Conservation (phyloP, 2,113 vertebrate species). For the Oryzias woworae region DNA sequence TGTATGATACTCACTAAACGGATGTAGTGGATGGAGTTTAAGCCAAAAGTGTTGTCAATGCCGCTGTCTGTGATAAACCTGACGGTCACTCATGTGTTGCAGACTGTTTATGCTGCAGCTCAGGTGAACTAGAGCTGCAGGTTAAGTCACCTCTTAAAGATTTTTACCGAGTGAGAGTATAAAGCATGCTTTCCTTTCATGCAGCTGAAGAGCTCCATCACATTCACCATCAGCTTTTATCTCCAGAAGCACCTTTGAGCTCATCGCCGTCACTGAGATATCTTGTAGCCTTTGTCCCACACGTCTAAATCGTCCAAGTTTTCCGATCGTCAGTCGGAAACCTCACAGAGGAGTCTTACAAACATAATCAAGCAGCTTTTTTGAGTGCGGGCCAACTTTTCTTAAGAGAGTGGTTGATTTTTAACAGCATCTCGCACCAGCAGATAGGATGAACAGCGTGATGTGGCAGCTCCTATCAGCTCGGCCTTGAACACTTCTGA, state of each 20-base stretch:
- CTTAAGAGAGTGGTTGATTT: no score
- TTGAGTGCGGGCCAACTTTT: no score
- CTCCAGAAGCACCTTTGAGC: slow-evolving; percentile 12
- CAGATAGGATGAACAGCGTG: slow-evolving; percentile 48
- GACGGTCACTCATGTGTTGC: background rate
- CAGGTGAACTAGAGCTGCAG: no score
- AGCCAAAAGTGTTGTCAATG: background rate
- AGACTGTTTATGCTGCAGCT: background rate
- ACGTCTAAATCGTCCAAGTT: background rate
- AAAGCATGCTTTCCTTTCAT: no score
- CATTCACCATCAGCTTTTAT: slow-evolving; percentile 18
- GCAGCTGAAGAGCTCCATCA: no score
- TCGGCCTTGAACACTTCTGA: slow-evolving; percentile 62
- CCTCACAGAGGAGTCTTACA: background rate
- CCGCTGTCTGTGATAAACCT: background rate
- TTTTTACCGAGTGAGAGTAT: background rate
- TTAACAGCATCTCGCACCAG: background rate
- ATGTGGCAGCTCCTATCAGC: slow-evolving; percentile 49
- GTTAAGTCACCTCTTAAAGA: background rate
- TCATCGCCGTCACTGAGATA: background rate
- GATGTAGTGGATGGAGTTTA: no score
- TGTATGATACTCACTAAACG: no score
- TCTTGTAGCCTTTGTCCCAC: slow-evolving; percentile 46
- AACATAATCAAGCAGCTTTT: background rate
- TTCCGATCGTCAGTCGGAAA: background rate